These are phyloP conservation scores for Pardalotus punctatus DNA, from an alignment of 2,113 vertebrate species.

Conservation along the genomic window DNA sequence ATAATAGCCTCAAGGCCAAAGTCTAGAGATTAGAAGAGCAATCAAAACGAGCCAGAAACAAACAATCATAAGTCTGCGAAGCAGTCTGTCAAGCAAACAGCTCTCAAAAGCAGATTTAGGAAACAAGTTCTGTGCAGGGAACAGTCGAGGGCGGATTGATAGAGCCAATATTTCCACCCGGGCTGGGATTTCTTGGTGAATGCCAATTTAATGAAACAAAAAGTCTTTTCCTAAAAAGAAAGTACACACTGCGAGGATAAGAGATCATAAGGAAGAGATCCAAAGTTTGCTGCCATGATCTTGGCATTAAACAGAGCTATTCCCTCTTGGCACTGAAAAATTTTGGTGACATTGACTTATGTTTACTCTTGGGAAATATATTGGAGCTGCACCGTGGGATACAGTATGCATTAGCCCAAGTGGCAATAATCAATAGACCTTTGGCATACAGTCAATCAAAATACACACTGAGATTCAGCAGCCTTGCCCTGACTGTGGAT, in stretches of 20 bases:
- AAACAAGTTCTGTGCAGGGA: not conserved
- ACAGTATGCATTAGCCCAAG: not conserved
- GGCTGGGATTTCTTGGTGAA: not conserved
- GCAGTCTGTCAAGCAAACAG: slow-evolving; percentile 26
- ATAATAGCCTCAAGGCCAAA: slow-evolving; percentile 48
- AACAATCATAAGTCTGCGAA: not conserved
- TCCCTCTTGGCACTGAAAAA: not conserved
- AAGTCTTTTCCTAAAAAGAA: not conserved
- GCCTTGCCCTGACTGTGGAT: not conserved
- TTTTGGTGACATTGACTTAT: not conserved
- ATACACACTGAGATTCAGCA: not conserved
- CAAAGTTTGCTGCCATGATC: not conserved
- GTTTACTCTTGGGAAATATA: not conserved
- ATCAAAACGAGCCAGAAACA: slow-evolving; percentile 37
- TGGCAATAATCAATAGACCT: not conserved
- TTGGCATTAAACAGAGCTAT: not conserved
- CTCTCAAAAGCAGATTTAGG: not conserved
- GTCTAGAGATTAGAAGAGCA: slow-evolving; percentile 51
- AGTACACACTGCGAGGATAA: not conserved
- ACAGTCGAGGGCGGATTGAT: not conserved
- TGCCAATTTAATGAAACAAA: not conserved
- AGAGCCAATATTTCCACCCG: not conserved
- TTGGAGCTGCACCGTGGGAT: not conserved
- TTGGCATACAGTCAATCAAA: not conserved
- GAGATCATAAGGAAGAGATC: not conserved